These are phyloP conservation scores for Trissolcus japonicus DNA, from an alignment of 2,888 invertebrate species.

Conservation along the genomic window DNA sequence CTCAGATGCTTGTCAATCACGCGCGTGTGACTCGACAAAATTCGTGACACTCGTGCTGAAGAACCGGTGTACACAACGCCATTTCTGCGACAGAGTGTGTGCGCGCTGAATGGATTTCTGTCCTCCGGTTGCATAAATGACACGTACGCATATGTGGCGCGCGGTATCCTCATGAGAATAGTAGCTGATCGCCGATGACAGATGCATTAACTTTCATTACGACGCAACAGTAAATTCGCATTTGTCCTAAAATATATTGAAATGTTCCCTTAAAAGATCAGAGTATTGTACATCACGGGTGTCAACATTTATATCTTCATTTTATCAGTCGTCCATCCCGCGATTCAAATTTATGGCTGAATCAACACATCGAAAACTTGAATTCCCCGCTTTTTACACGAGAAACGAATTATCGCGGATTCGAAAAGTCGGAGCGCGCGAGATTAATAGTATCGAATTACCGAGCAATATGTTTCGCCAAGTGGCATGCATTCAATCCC, in stretches of 20 bases:
- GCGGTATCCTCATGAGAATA: constrained; percentile 43
- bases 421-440: constrained; percentile 16
- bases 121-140: constrained; percentile 48
- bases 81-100: constrained; percentile 30
- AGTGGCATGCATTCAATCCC: constrained; percentile 22
- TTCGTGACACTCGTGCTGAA: constrained; percentile 33
- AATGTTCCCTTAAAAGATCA: constrained; percentile 54
- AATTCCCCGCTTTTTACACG: constrained; percentile 32
- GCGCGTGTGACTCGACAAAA: constrained; percentile 46
- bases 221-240: constrained; percentile 52
- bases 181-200: constrained; percentile 53
- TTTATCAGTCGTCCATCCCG: constrained; percentile 30
- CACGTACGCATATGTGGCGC: constrained; percentile 45
- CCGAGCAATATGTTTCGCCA: constrained; percentile 35
- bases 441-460: constrained; percentile 40
- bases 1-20: constrained; percentile 56
- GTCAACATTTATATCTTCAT: constrained; percentile 50
- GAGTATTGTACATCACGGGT: constrained; percentile 42
- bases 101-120: constrained; percentile 41
- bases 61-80: constrained; percentile 32
- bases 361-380: constrained; percentile 23
- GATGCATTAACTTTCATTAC: constrained; percentile 56
- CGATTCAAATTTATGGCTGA: constrained; percentile 46
- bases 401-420: constrained; percentile 44
- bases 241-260: constrained; percentile 55